A percentile compares a stretch with the other conserved stretches of the same genome.
These are phyloP conservation scores for Drosophila biarmipes DNA, from an alignment of 1,140 invertebrate genomes.

Conservation along the genomic window DNA sequence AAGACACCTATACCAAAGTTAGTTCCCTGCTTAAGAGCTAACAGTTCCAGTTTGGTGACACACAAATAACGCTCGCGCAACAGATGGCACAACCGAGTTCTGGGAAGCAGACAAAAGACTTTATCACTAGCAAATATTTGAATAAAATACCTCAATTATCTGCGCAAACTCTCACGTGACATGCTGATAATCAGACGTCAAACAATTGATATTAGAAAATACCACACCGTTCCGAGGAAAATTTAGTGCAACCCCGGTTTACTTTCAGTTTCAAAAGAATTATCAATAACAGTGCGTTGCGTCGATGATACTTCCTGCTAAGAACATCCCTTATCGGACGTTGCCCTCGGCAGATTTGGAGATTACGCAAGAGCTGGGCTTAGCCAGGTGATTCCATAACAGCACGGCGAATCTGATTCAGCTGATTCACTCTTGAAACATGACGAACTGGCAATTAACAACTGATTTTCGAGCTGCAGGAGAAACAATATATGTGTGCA, in stretches of 20 bases:
- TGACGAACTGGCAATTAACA: slow-evolving; percentile 67
- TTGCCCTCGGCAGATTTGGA: slow-evolving; percentile 1
- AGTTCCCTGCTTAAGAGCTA: not conserved
- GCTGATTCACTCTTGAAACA: slow-evolving; percentile 60
- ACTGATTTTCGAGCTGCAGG: slow-evolving; percentile 43
- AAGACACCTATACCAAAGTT: not conserved
- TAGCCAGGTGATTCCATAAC: slow-evolving; percentile 32
- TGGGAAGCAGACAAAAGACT: not conserved
- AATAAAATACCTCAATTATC: slow-evolving; percentile 11
- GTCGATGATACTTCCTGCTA: not conserved
- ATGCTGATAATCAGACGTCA: slow-evolving; percentile 6
- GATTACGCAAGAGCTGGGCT: slow-evolving; percentile 5
- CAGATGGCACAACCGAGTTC: not conserved
- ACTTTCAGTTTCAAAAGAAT: slow-evolving; percentile 8
- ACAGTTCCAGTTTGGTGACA: not conserved
- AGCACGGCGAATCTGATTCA: slow-evolving; percentile 7
- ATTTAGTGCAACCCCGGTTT: not conserved
- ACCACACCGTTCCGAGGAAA: not conserved
- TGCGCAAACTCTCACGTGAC: slow-evolving; percentile 23
- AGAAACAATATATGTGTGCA: not conserved
- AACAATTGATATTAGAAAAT: slow-evolving; percentile 14
- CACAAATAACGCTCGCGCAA: not conserved
- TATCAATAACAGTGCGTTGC: not conserved
- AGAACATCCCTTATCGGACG: slow-evolving; percentile 32
- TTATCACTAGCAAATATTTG: slow-evolving; percentile 18